Base-by-base conservation (phyloP, 2,888 invertebrate species). In the Chrysolina oricalcia region DNA sequence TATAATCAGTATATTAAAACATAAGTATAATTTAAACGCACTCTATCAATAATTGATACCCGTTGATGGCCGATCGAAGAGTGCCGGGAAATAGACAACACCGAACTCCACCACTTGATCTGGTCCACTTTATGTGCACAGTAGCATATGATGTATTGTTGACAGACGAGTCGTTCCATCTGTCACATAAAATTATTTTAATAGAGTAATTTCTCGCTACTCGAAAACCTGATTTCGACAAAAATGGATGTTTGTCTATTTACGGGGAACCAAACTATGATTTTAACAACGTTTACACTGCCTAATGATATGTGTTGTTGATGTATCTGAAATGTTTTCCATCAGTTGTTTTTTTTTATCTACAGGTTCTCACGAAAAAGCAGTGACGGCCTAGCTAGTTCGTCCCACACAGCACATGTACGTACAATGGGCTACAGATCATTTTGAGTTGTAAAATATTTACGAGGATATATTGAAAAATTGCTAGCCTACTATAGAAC, bases 131-230 rank as follows among this genome's bases (percentile, higher is more conserved):
- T 85, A 81, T 85, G 82, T 85, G 85, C 79, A 87, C 87, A 85
- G 88, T 87, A 87, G 87, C 87, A 87, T 87, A 87, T 88, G 87
- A 88, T 87, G 84, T 84, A 84, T 83, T 87, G 87, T 87, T 87
- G 86, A 86, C 86, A 85, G 80, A 84, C 79, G 81, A 78, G 80
- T 78, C 83, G 77, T 82, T 85, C 86, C 86, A 87, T 87, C 85
- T 87, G 87, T 87, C 87, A 86, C 86, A 86, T 86, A 87, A 87
- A 88, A 87, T 87, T 86, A 87, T 88, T 87, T 88, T 87, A 87
- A 88, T 87, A 82, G 85, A 83, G 79, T 82, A 82, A 85, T 85
- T 84, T 84, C 78, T 77, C 66, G 72, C 72, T 76, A 78, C 83
- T 81, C 70, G 75, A 81, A 78, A 80, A 77, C 67, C 73, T 73